Evolutionary conservation across 1,140 invertebrate genomes (phyloP).

Genomic region (Diorhabda elongata): DNA sequence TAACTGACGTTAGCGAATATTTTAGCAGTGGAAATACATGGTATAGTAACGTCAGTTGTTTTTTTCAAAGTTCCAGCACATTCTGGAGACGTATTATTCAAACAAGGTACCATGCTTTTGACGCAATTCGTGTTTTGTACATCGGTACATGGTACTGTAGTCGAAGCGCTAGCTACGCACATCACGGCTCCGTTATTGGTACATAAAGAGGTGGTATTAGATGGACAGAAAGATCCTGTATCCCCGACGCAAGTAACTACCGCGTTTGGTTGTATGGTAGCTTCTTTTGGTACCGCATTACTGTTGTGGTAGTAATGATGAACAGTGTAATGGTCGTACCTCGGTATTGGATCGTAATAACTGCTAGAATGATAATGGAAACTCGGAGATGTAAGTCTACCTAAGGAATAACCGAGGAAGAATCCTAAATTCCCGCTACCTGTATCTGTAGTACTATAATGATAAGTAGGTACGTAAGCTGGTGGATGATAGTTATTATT

Average conservation of each 20-base stretch:
- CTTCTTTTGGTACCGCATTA: conserved; percentile 26
- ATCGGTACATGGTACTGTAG: conserved; percentile 31
- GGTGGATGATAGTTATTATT: conserved; percentile 29
- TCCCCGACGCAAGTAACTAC: conserved; percentile 31
- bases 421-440: conserved; percentile 34
- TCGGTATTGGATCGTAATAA: conserved; percentile 20
- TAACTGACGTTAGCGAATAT: conserved; percentile 30
- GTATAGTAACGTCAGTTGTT: conserved; percentile 23
- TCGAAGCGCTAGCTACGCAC: conserved; percentile 32
- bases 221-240: conserved; percentile 31
- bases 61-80: conserved; percentile 19
- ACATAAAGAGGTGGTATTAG: conserved; percentile 32
- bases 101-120: conserved; percentile 28
- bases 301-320: conserved; percentile 38
- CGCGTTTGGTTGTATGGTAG: conserved; percentile 27
- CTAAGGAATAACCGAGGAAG: conserved; percentile 34
- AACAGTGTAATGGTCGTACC: conserved; percentile 35
- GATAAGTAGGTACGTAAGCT: conserved; percentile 21
- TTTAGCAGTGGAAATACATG: conserved; percentile 32
- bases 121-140: conserved; percentile 29
- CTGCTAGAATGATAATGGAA: conserved; percentile 18
- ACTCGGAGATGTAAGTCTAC: conserved; percentile 30
- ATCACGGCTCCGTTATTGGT: conserved; percentile 36
- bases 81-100: conserved; percentile 27
- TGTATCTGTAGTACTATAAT: conserved; percentile 24